Conservation (phyloP, 2,113 vertebrate species). For the Odobenus rosmarus region DNA sequence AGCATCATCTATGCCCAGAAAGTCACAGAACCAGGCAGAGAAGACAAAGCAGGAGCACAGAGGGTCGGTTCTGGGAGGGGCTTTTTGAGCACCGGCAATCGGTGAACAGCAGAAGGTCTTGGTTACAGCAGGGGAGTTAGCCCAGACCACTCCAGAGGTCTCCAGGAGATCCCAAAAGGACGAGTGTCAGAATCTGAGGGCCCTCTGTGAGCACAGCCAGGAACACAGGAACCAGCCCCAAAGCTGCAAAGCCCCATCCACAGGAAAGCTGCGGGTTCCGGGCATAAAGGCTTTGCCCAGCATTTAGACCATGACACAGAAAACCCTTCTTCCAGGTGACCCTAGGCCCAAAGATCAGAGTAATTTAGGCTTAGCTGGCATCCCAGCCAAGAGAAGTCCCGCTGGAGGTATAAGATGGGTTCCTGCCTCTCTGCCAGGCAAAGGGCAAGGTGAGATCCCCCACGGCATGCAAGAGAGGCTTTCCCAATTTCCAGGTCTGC, state of each 20-base stretch:
- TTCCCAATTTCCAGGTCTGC: neutral
- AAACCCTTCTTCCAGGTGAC: neutral
- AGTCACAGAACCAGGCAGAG: neutral
- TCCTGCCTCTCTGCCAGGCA: neutral
- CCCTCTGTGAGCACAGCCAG: neutral
- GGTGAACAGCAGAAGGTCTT: neutral
- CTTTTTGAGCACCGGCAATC: neutral
- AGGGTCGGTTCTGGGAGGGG: neutral
- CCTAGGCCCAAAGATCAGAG: neutral
- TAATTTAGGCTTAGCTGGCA: neutral
- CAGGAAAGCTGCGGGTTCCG: neutral
- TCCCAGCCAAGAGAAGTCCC: neutral
- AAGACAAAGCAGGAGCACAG: neutral
- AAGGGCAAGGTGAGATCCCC: neutral
- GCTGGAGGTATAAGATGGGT: no score
- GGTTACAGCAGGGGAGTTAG: neutral
- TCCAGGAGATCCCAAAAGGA: neutral
- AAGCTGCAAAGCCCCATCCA: neutral
- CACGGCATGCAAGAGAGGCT: neutral
- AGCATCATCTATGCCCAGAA: neutral
- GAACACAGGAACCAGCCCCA: neutral
- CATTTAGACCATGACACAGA: neutral
- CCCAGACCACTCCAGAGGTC: neutral
- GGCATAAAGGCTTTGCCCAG: neutral
- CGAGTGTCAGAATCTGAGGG: neutral